A percentile compares a stretch with the other conserved stretches of the same genome.
phyloP scores from a whole-genome alignment of 2,113 vertebrate genomes.

The Gadus macrocephalus region DNA sequence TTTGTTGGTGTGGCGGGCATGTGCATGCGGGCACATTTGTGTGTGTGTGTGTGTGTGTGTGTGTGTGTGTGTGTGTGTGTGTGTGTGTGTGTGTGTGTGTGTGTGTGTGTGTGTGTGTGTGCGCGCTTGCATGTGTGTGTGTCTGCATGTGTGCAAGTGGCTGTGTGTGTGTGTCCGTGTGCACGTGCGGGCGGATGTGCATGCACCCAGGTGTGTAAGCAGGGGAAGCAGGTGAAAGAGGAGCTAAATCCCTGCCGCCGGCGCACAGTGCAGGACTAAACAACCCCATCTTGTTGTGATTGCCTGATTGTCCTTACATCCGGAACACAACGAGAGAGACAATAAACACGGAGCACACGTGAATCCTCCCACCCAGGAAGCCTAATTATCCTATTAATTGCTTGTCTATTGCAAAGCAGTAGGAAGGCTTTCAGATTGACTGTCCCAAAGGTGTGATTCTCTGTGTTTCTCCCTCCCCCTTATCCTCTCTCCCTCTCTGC shows the following conservation, averaged over 20 bases:
- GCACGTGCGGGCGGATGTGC: not conserved
- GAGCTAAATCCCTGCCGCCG: not conserved
- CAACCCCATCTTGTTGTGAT: not conserved
- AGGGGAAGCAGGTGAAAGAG: too few relatives aligned
- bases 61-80: too few relatives aligned
- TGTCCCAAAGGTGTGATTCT: slow-evolving; percentile 23
- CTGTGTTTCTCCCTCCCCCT: slow-evolving; percentile 17
- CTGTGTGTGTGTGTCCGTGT: not conserved
- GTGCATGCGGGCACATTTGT: not conserved
- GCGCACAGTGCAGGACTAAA: not conserved
- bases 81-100: not conserved
- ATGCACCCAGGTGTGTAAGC: not conserved
- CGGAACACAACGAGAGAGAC: slow-evolving; percentile 25
- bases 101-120: not conserved
- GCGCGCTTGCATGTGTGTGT: too few relatives aligned
- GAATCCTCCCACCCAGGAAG: slow-evolving; percentile 32
- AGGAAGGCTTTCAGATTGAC: slow-evolving; percentile 21
- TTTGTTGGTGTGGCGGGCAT: not conserved
- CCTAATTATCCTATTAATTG: slow-evolving; percentile 54
- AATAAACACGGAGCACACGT: slow-evolving; percentile 32
- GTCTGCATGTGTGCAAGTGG: not conserved
- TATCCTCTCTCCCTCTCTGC: slow-evolving; percentile 6
- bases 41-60: too few relatives aligned
- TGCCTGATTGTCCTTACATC: slow-evolving; percentile 6
- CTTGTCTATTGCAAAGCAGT: slow-evolving; percentile 43